Conservation (phyloP, 1,140 invertebrate genomes). For the Euwallacea similis region DNA sequence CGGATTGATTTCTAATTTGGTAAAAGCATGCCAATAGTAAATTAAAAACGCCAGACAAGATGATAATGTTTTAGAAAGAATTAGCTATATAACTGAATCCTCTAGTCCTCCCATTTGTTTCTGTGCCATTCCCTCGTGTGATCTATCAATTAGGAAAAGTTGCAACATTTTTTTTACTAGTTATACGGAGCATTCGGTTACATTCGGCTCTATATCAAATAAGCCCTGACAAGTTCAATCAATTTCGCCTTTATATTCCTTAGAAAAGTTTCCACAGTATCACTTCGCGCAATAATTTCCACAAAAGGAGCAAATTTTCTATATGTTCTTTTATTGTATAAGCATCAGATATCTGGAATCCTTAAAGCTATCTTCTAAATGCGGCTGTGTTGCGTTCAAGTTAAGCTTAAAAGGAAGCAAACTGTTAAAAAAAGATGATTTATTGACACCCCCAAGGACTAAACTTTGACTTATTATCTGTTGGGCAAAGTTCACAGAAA, state of each 20-base stretch:
- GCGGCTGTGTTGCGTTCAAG: not conserved
- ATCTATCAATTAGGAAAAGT: constrained; percentile 10
- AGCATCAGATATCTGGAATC: constrained; percentile 3
- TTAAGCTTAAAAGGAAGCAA: constrained; percentile 8
- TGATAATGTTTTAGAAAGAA: constrained; percentile 22
- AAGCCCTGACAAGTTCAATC: constrained; percentile 1
- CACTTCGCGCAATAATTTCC: constrained; percentile 3
- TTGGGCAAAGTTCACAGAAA: constrained; percentile 6
- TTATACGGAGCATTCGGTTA: not conserved
- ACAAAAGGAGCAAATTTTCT: constrained; percentile 6
- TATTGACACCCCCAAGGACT: constrained; percentile 6
- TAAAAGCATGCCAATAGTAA: constrained; percentile 36
- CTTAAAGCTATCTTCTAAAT: not conserved
- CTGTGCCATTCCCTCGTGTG: constrained; percentile 1
- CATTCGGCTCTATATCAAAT: not conserved
- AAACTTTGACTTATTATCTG: constrained; percentile 8
- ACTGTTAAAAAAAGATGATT: constrained; percentile 9
- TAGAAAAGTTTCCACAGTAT: not conserved
- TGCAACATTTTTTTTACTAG: not conserved
- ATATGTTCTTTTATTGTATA: constrained; percentile 5
- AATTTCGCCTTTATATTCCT: constrained; percentile 4
- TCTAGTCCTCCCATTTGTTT: constrained; percentile 1
- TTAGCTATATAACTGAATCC: constrained; percentile 12
- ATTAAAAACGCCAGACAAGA: constrained; percentile 22
- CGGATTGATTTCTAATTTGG: constrained; percentile 35